Evolutionary conservation across 2,113 vertebrate species (phyloP).

Genomic region (Gracilinanus agilis): DNA sequence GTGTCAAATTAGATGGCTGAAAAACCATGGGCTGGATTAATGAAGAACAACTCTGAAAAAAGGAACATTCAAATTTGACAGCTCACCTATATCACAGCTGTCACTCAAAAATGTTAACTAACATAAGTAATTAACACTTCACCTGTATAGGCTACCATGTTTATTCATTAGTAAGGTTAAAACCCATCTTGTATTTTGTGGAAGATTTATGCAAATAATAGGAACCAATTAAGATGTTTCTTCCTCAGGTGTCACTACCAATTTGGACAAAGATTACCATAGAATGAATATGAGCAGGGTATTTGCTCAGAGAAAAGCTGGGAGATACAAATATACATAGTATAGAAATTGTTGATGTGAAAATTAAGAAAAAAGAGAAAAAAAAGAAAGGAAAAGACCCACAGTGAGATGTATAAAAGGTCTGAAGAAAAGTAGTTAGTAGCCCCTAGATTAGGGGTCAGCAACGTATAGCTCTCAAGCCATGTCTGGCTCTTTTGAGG

Average conservation of each 20-base stretch:
- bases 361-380: background rate
- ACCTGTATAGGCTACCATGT: slow-evolving; percentile 65
- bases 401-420: slow-evolving; percentile 36
- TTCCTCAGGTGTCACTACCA: slow-evolving; percentile 71
- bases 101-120: slow-evolving; percentile 75
- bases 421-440: slow-evolving; percentile 51
- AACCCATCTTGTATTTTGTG: slow-evolving; percentile 69
- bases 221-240: slow-evolving; percentile 75
- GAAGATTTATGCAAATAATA: slow-evolving; percentile 75
- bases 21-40: slow-evolving; percentile 65
- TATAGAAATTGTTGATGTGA: slow-evolving; percentile 44
- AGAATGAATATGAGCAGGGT: slow-evolving; percentile 63
- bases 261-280: slow-evolving; percentile 57
- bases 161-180: slow-evolving; percentile 79
- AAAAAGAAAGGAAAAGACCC: slow-evolving; percentile 21
- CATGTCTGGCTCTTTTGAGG: too few relatives aligned
- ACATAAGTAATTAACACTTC: slow-evolving; percentile 74
- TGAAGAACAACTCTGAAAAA: slow-evolving; percentile 63
- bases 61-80: slow-evolving; percentile 65
- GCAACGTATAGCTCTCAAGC: too few relatives aligned
- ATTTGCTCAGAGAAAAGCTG: slow-evolving; percentile 43
- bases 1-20: slow-evolving; percentile 68
- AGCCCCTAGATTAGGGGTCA: too few relatives aligned
- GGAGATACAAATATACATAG: slow-evolving; percentile 30
- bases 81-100: slow-evolving; percentile 63